Conservation (phyloP, 2,113 vertebrate genomes). For the Triplophysa siluroides region DNA sequence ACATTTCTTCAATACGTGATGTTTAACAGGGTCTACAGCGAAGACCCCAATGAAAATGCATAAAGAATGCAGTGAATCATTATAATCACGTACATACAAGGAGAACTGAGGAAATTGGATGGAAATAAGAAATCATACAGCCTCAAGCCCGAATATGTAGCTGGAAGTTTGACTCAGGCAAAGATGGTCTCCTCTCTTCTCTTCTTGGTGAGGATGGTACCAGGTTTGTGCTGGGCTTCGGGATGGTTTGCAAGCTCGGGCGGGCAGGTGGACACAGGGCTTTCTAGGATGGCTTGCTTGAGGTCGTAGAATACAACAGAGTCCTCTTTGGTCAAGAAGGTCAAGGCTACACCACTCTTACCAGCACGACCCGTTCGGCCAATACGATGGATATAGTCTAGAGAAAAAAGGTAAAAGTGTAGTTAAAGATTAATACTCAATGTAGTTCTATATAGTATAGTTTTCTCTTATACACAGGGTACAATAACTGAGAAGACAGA, state of each 20-base stretch:
- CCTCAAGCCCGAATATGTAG: neutral
- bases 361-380: conserved; percentile 95
- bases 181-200: conserved; percentile 97
- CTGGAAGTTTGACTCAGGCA: conserved; percentile 72
- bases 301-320: conserved; percentile 94
- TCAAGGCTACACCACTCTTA: conserved; percentile 95
- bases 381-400: conserved; percentile 98
- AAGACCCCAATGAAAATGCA: no score
- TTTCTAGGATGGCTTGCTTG: conserved; percentile 96
- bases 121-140: no score
- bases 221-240: conserved; percentile 96
- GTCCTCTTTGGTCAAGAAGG: conserved; percentile 98
- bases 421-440: neutral
- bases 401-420: neutral
- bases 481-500: neutral
- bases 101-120: neutral
- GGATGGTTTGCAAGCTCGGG: conserved; percentile 96
- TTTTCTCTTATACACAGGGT: no score
- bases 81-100: neutral
- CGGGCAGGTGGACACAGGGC: conserved; percentile 92
- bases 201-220: conserved; percentile 99
- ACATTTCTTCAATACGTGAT: neutral
- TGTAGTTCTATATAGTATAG: no score
- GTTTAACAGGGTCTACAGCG: no score
- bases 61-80: no score